Conservation (phyloP, 2,113 vertebrate genomes). For the Oreochromis niloticus region DNA sequence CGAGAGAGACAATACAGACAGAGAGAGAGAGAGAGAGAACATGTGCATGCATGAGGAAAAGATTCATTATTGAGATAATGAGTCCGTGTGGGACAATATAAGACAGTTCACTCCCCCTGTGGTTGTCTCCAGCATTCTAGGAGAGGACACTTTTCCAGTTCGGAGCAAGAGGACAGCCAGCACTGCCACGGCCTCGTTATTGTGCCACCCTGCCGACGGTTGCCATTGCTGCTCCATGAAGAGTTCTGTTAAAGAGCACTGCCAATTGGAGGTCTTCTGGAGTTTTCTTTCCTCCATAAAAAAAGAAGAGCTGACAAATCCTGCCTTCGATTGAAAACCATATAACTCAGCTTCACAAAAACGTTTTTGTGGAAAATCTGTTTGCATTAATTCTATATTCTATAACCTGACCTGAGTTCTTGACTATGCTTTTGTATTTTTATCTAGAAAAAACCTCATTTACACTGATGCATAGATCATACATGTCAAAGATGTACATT, state of each 20-base stretch:
- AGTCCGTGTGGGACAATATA: constrained; percentile 56
- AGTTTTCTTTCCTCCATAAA: background rate
- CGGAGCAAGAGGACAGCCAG: constrained; percentile 15
- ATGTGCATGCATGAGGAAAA: background rate
- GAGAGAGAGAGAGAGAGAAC: background rate
- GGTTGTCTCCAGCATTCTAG: constrained; percentile 28
- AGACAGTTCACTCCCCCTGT: constrained; percentile 51
- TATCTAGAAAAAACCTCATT: background rate
- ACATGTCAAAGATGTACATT: background rate
- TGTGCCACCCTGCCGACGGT: background rate
- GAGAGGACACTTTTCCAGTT: constrained; percentile 30
- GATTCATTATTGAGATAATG: constrained; percentile 55
- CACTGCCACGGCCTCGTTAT: constrained; percentile 5
- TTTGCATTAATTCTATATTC: background rate
- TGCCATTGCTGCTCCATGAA: background rate
- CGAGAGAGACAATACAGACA: constrained; percentile 10
- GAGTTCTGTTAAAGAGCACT: background rate
- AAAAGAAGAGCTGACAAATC: constrained; percentile 34
- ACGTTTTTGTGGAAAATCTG: background rate
- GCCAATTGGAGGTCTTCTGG: background rate
- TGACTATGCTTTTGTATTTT: background rate
- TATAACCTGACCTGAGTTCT: background rate
- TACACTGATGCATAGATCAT: background rate
- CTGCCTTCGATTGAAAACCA: background rate
- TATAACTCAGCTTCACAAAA: background rate